phyloP scores from a whole-genome alignment of 2,888 invertebrate species.

The Machimus atricapillus region DNA sequence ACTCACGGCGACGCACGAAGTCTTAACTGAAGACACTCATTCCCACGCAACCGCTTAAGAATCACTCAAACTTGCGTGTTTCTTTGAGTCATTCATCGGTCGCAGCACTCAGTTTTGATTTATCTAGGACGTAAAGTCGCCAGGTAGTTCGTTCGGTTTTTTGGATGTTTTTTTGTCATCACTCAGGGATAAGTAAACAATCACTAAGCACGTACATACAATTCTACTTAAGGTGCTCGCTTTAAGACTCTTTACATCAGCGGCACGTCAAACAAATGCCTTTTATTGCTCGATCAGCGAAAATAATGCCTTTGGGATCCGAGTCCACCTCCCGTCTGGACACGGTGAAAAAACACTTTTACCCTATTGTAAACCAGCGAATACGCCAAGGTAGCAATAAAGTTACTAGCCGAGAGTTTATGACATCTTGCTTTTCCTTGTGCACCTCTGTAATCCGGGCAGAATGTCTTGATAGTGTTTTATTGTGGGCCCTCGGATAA shows the following conservation, averaged over 20 bases:
- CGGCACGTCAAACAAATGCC: slow-evolving; percentile 9
- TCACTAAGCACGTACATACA: not conserved
- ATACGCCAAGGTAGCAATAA: not conserved
- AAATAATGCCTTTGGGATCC: not conserved
- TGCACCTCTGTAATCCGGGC: not conserved
- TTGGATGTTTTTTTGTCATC: not conserved
- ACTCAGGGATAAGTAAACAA: not conserved
- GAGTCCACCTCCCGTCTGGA: not conserved
- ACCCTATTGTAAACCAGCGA: not conserved
- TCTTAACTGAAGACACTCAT: not conserved
- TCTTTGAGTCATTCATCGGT: not conserved
- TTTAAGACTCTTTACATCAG: not conserved
- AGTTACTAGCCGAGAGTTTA: not conserved
- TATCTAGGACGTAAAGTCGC: not conserved
- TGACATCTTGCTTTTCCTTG: not conserved
- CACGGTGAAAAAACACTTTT: not conserved
- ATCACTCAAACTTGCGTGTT: slow-evolving; percentile 6
- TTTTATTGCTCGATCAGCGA: slow-evolving; percentile 26
- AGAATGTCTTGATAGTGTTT: not conserved
- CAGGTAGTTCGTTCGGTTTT: not conserved
- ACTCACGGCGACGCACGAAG: not conserved
- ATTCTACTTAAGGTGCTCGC: not conserved
- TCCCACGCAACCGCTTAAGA: slow-evolving; percentile 1
- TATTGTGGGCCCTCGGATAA: not conserved
- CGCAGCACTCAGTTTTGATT: not conserved